Evolutionary conservation across 53 echinoderm and acorn worm species (phyloP), one percentile per base, ranked within the genome.

Genomic region (Antedon mediterranea): DNA sequence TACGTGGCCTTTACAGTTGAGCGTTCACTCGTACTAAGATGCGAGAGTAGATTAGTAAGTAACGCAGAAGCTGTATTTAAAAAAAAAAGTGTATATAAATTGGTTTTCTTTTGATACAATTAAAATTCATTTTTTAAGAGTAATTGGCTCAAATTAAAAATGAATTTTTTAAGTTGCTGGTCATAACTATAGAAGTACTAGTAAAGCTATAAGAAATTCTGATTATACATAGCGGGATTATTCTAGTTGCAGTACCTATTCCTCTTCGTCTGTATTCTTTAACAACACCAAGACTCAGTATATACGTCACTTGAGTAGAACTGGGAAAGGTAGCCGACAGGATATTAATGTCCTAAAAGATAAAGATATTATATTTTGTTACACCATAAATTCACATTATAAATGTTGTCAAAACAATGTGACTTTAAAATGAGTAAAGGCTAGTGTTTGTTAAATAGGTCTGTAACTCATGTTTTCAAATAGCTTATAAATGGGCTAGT

Each of bases 221-320:
- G n/a, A n/a, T n/a, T n/a, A n/a, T n/a, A n/a, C n/a, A n/a, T n/a
- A n/a, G n/a, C n/a, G n/a, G n/a, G 29, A 28, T n/a, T n/a, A n/a
- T n/a, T n/a, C n/a, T n/a, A n/a, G n/a, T n/a, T n/a, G n/a, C n/a
- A n/a, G 83, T 79, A 97, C 97, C 97, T n/a, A 97, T 92, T 43
- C 97, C 97, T 72, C 80, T 82, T 32, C 97, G 78, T 72, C 97
- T 79, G 88, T 89, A 90, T 31, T 85, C 89, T 78, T 92, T 85
- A 30, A 97, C 92, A 1, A 97, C 97, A 34, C 97, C 97, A 8
- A 97, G 88, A 71, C 97, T 97, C 34, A 97, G 85, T 75, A 97
- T 97, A 33, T 97, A 97, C 1, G 97, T 92, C 77, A 97, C 97
- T 89, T 97, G 97, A 82, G 97, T 97, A 72, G 89, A 82, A 73